phyloP scores from a whole-genome alignment of 1,140 invertebrate species.

The Panagrolaimus sp. region DNA sequence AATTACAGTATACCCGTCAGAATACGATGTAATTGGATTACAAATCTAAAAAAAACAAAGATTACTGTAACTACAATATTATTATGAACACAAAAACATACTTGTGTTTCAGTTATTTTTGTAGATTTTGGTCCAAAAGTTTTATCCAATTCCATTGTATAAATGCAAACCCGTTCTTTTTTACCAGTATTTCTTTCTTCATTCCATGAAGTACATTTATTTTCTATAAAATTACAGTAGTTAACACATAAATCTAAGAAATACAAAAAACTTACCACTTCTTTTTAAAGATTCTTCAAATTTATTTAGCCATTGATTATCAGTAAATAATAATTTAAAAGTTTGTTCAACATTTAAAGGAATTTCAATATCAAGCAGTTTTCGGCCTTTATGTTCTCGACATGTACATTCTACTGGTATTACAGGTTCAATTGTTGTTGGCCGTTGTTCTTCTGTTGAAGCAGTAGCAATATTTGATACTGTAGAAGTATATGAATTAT shows the following conservation, averaged over 20 bases:
- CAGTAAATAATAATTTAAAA: not conserved
- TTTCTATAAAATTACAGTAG: not conserved
- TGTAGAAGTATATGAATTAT: too few species aligned
- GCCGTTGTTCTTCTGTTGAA: not conserved
- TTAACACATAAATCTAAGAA: not conserved
- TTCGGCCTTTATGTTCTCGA: not conserved
- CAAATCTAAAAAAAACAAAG: not conserved
- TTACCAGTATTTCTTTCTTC: not conserved
- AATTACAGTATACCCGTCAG: slow-evolving; percentile 67
- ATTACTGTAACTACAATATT: not conserved
- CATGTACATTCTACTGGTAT: not conserved
- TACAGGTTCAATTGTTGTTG: not conserved
- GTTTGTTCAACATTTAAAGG: slow-evolving; percentile 2
- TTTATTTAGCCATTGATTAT: not conserved
- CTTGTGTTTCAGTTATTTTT: not conserved
- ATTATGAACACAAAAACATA: not conserved
- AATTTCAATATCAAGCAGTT: slow-evolving; percentile 13
- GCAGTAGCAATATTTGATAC: too few species aligned
- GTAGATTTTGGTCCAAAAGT: slow-evolving; percentile 1
- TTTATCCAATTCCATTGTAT: not conserved
- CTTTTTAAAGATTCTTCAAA: not conserved
- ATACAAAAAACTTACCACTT: not conserved
- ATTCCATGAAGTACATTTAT: not conserved
- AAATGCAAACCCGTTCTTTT: not conserved
- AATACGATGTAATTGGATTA: too few species aligned